phyloP scores from a whole-genome alignment of 2,888 invertebrate species.

The Eupithecia exiguata region DNA sequence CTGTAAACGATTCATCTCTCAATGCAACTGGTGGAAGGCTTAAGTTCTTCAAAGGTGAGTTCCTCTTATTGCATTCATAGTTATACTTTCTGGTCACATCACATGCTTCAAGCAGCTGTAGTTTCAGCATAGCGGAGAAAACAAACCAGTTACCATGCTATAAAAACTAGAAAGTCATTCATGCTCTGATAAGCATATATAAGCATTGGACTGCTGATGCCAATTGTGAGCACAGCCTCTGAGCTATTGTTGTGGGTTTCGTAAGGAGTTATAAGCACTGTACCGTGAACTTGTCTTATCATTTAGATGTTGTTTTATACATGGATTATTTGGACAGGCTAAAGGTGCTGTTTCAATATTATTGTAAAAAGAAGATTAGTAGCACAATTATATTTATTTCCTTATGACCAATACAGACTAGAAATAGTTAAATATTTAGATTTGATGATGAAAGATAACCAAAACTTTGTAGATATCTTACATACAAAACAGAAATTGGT shows the following conservation, averaged over 20 bases:
- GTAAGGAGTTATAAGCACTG: constrained; percentile 67
- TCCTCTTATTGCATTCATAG: constrained; percentile 41
- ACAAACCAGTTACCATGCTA: constrained; percentile 48
- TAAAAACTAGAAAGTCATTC: constrained; percentile 81
- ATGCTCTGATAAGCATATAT: constrained; percentile 80
- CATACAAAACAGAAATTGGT: background rate
- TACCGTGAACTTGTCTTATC: constrained; percentile 59
- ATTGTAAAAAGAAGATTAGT: background rate
- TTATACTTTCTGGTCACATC: constrained; percentile 18
- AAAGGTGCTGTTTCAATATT: background rate
- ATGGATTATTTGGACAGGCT: background rate
- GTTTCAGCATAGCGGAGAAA: constrained; percentile 35
- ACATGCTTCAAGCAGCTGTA: constrained; percentile 24
- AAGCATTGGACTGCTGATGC: constrained; percentile 69
- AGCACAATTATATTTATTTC: background rate
- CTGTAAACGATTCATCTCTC: constrained; percentile 73
- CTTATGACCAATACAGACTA: background rate
- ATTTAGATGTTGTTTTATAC: background rate
- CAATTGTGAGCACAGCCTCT: constrained; percentile 75
- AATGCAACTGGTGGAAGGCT: constrained; percentile 88
- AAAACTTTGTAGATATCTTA: background rate
- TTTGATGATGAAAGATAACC: background rate
- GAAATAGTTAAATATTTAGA: background rate
- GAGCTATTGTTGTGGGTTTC: constrained; percentile 75
- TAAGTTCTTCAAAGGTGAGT: constrained; percentile 90